These are phyloP conservation scores for Cranoglanis bouderius DNA, from an alignment of 2,113 vertebrate genomes.

Conservation along the genomic window DNA sequence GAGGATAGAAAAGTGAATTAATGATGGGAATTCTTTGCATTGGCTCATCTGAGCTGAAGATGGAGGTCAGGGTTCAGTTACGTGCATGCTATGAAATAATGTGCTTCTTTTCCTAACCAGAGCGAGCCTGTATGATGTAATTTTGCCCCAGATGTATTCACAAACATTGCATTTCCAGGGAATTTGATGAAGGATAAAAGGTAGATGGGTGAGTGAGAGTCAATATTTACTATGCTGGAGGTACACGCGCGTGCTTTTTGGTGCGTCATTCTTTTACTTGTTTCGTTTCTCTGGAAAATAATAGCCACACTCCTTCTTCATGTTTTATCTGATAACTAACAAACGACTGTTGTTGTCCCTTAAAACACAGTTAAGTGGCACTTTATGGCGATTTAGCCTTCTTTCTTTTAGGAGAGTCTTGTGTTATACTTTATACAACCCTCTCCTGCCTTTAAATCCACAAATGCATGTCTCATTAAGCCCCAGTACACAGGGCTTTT, in stretches of 20 bases:
- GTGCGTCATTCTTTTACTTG: not conserved
- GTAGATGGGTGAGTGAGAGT: conserved; percentile 4
- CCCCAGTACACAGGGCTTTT: not conserved
- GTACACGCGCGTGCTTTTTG: not conserved
- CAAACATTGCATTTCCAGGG: not conserved
- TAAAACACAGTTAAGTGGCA: not conserved
- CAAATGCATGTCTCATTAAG: conserved; percentile 16
- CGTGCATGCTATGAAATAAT: not conserved
- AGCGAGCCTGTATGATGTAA: not conserved
- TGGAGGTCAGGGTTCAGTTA: not conserved
- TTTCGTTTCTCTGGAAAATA: not conserved
- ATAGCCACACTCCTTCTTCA: not conserved
- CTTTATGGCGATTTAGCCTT: not conserved
- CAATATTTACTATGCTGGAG: conserved; percentile 32
- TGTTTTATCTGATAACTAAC: not conserved
- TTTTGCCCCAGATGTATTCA: not conserved
- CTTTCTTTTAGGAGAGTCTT: not conserved
- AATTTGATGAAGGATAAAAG: not conserved
- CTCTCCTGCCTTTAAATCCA: not conserved
- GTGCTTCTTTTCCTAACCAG: not conserved
- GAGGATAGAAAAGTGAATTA: not conserved
- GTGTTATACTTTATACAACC: not conserved
- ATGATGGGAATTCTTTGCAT: not conserved
- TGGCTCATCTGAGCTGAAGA: not conserved
- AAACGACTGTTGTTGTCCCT: not conserved